Evolutionary conservation across 2,113 vertebrate genomes (phyloP).

Genomic region (Poeciliopsis prolifica): DNA sequence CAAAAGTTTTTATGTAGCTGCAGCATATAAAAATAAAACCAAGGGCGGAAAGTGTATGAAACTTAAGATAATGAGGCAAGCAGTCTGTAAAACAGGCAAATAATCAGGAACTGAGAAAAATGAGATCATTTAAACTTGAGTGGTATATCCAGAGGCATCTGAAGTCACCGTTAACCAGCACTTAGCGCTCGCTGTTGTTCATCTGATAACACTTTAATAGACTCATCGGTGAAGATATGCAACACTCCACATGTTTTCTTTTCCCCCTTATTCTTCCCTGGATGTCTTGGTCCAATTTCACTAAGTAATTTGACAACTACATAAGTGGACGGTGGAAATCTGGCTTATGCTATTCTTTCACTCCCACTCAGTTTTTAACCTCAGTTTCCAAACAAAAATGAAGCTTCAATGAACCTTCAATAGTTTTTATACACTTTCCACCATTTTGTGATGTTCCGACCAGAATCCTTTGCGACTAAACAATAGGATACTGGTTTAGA

Average conservation of each 20-base stretch:
- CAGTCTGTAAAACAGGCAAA: neutral
- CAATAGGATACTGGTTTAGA: neutral
- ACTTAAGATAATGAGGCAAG: neutral
- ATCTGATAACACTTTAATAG: conserved; percentile 45
- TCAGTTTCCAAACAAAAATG: neutral
- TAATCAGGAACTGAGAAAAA: conserved; percentile 32
- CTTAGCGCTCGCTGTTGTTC: neutral
- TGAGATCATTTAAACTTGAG: conserved; percentile 44
- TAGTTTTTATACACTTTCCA: neutral
- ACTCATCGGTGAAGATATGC: conserved; percentile 27
- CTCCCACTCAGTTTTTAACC: conserved; percentile 14
- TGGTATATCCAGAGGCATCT: conserved; percentile 29
- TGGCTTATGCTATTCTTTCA: conserved; percentile 46
- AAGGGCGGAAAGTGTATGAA: neutral
- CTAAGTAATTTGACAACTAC: conserved; percentile 55
- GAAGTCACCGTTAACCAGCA: conserved; percentile 27
- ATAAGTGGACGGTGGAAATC: conserved; percentile 53
- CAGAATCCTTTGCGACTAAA: neutral
- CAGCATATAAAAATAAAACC: neutral
- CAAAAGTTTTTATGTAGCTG: neutral
- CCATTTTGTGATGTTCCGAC: neutral
- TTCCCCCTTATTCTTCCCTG: neutral
- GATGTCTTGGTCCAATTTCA: conserved; percentile 30
- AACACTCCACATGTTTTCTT: conserved; percentile 26
- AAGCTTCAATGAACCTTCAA: neutral